phyloP scores from a whole-genome alignment of 2,888 invertebrate species.

The Pheosia tremula region DNA sequence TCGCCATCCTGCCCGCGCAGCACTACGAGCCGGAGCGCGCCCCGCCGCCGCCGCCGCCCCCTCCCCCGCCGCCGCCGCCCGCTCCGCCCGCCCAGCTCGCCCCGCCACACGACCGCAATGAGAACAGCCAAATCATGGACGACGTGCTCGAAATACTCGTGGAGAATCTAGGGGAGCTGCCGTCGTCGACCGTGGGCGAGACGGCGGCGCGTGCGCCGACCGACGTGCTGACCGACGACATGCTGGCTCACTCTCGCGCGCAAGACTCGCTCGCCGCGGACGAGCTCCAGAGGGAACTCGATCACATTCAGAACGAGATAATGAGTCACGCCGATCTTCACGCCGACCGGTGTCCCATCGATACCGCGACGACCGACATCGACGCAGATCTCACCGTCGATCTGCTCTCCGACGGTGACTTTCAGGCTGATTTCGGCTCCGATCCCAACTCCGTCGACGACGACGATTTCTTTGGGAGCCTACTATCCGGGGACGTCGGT shows the following conservation, averaged over 20 bases:
- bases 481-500: slow-evolving; percentile 61
- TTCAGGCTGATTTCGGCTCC: slow-evolving; percentile 67
- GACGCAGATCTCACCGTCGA: slow-evolving; percentile 63
- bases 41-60: slow-evolving; percentile 66
- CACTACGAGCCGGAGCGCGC: slow-evolving; percentile 71
- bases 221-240: slow-evolving; percentile 65
- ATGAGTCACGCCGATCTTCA: slow-evolving; percentile 72
- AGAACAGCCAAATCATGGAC: slow-evolving; percentile 91
- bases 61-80: slow-evolving; percentile 57
- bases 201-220: slow-evolving; percentile 77
- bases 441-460: slow-evolving; percentile 63
- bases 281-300: slow-evolving; percentile 71
- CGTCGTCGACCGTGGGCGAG: slow-evolving; percentile 92
- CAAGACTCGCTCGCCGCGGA: slow-evolving; percentile 71
- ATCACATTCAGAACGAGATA: slow-evolving; percentile 77
- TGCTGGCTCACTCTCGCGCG: slow-evolving; percentile 59
- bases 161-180: slow-evolving; percentile 93
- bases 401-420: slow-evolving; percentile 58
- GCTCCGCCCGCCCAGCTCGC: slow-evolving; percentile 49
- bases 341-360: slow-evolving; percentile 47
- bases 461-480: slow-evolving; percentile 71
- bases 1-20: slow-evolving; percentile 75
- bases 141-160: slow-evolving; percentile 97
- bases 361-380: slow-evolving; percentile 52
- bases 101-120: slow-evolving; percentile 56